phyloP scores from a whole-genome alignment of 1,140 invertebrate genomes.

The Drosophila trapezifrons region DNA sequence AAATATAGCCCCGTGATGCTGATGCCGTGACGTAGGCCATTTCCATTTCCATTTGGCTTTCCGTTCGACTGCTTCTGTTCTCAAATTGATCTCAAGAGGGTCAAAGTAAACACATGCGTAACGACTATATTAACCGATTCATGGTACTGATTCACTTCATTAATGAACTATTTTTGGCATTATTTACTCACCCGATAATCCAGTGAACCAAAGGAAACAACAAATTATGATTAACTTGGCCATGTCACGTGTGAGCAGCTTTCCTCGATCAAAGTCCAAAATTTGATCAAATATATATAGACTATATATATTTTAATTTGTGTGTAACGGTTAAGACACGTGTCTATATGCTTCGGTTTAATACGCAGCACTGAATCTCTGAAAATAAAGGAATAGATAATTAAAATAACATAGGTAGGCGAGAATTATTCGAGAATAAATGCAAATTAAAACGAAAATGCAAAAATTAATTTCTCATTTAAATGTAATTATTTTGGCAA shows the following conservation, averaged over 20 bases:
- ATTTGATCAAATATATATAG: constrained; percentile 1
- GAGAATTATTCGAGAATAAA: not conserved
- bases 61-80: not conserved
- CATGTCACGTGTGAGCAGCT: constrained; percentile 15
- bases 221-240: constrained; percentile 3
- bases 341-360: not conserved
- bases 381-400: constrained; percentile 1
- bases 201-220: not conserved
- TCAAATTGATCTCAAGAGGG: constrained; percentile 24
- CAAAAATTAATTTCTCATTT: not conserved
- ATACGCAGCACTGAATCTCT: constrained; percentile 21
- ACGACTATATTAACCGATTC: constrained; percentile 1
- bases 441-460: not conserved
- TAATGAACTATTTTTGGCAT: constrained; percentile 15
- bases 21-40: constrained; percentile 32
- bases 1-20: constrained; percentile 40
- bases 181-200: constrained; percentile 33
- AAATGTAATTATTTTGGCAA: not conserved
- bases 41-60: constrained; percentile 1
- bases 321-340: not conserved
- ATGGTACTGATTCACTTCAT: constrained; percentile 28
- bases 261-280: constrained; percentile 12
- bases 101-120: constrained; percentile 16
- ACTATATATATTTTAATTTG: constrained; percentile 8
- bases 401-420: not conserved